Conservation (phyloP, 2,113 vertebrate genomes). For the Burhinus bistriatus region DNA sequence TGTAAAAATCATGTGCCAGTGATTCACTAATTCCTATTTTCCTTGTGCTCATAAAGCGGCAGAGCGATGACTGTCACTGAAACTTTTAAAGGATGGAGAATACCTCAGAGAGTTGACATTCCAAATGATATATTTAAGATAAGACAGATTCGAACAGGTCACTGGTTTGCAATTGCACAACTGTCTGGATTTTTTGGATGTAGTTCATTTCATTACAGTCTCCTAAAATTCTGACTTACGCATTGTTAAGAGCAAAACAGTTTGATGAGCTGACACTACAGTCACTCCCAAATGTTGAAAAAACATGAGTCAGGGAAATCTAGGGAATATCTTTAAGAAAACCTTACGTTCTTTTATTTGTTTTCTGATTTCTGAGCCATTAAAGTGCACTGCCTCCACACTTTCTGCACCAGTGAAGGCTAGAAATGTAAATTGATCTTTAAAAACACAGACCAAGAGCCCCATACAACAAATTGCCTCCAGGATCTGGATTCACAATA, state of each 20-base stretch:
- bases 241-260: background rate
- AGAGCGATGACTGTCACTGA: slow-evolving; percentile 45
- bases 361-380: background rate
- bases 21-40: slow-evolving; percentile 72
- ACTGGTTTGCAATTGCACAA: slow-evolving; percentile 43
- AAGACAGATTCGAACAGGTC: slow-evolving; percentile 55
- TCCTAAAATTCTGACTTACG: slow-evolving; percentile 11
- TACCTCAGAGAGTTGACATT: slow-evolving; percentile 9
- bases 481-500: background rate
- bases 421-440: background rate
- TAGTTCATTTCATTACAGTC: slow-evolving; percentile 8
- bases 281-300: slow-evolving; percentile 17
- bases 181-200: slow-evolving; percentile 44
- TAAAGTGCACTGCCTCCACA: background rate
- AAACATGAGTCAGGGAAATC: slow-evolving; percentile 14
- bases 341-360: background rate
- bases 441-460: background rate
- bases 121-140: slow-evolving; percentile 31
- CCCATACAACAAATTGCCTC: background rate
- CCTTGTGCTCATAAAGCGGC: slow-evolving; percentile 6
- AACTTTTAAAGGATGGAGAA: slow-evolving; percentile 35
- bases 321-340: background rate
- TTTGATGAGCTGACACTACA: slow-evolving; percentile 9
- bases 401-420: background rate
- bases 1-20: slow-evolving; percentile 67